A percentile compares a stretch with the other conserved stretches of the same genome.
These are phyloP conservation scores for Drosophila teissieri DNA, from an alignment of 1,140 invertebrate species.

Conservation along the genomic window DNA sequence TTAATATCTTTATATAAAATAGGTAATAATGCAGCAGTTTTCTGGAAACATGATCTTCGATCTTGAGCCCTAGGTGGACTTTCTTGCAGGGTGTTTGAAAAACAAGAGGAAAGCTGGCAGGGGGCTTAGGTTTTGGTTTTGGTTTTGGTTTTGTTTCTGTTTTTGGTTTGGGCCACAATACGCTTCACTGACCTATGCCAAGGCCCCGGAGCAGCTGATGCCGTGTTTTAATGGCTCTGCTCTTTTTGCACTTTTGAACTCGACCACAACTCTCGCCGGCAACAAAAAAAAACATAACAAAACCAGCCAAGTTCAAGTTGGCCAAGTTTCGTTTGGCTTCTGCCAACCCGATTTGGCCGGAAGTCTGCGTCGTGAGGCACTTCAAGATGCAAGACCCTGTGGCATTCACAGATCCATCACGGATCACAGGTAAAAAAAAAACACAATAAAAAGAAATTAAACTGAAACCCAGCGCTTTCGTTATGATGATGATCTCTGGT, in stretches of 20 bases:
- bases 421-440: background rate
- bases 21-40: too few relatives aligned
- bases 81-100: constrained; percentile 4
- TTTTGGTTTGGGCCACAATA: constrained; percentile 19
- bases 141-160: too few relatives aligned
- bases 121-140: background rate
- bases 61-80: background rate
- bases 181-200: constrained; percentile 80
- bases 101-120: background rate
- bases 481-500: constrained; percentile 29
- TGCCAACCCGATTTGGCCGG: background rate
- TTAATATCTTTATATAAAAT: too few relatives aligned
- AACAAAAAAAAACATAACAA: background rate
- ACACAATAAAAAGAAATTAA: constrained; percentile 1
- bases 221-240: constrained; percentile 10
- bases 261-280: constrained; percentile 37
- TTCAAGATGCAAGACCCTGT: constrained; percentile 10
- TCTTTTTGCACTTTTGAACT: constrained; percentile 65
- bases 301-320: constrained; percentile 61
- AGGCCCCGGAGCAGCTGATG: constrained; percentile 37
- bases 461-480: constrained; percentile 22
- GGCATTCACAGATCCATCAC: constrained; percentile 21
- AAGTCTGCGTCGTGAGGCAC: constrained; percentile 10
- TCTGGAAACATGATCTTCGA: too few relatives aligned
- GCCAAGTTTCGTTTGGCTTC: constrained; percentile 63